These are phyloP conservation scores for Scaptomyza parva DNA, from an alignment of 2,888 invertebrate genomes.

Conservation along the genomic window DNA sequence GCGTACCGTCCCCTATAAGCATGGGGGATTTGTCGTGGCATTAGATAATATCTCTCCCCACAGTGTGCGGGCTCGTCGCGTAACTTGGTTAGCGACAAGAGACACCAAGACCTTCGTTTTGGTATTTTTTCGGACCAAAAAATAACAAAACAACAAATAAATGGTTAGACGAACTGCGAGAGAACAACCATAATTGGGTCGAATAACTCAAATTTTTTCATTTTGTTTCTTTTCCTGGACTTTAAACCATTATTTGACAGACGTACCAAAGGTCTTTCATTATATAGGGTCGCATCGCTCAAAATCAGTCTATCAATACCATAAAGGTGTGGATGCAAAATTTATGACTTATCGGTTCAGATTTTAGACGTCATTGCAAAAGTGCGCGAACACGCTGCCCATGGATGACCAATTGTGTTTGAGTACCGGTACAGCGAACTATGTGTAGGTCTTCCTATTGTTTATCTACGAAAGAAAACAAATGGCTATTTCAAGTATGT, in stretches of 20 bases:
- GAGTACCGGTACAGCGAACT: conserved; percentile 1
- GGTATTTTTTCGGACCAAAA: conserved; percentile 4
- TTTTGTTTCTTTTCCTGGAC: too few species aligned
- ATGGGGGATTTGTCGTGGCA: conserved; percentile 70
- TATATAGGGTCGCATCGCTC: background rate
- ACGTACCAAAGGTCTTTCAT: background rate
- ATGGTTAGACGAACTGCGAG: conserved; percentile 35
- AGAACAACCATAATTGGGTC: conserved; percentile 25
- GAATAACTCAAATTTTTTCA: conserved; percentile 7
- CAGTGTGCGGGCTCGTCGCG: conserved; percentile 55
- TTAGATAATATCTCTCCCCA: conserved; percentile 72
- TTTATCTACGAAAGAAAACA: background rate
- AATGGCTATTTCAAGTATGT: background rate
- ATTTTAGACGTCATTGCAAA: conserved; percentile 16
- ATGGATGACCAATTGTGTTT: conserved; percentile 14
- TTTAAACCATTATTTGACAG: too few species aligned
- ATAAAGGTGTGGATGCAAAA: conserved; percentile 16
- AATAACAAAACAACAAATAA: conserved; percentile 12
- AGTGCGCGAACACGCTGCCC: conserved; percentile 17
- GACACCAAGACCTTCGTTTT: conserved; percentile 52
- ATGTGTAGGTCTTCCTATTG: background rate
- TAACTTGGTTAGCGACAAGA: conserved; percentile 59
- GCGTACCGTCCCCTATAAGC: conserved; percentile 46
- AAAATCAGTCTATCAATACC: too few species aligned
- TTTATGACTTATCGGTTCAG: conserved; percentile 22